A percentile compares a stretch with the other conserved stretches of the same genome.
phyloP scores from a whole-genome alignment of 2,888 invertebrate genomes.

The Tupiocoris notatus region DNA sequence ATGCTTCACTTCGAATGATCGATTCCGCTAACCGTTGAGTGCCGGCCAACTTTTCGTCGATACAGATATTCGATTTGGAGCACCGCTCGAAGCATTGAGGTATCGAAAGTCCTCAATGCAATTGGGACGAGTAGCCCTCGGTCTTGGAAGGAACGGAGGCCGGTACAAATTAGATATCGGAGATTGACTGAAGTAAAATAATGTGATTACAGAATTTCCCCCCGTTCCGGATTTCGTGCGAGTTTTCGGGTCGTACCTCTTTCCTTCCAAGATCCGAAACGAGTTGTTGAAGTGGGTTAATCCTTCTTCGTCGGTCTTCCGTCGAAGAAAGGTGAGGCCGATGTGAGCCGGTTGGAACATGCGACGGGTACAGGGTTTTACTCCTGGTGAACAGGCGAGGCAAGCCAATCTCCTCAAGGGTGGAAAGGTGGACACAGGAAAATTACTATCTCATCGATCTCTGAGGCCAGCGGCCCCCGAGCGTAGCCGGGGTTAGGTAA shows the following conservation, averaged over 20 bases:
- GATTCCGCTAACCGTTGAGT: too few species aligned
- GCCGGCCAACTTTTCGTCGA: too few species aligned
- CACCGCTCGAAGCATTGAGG: too few species aligned
- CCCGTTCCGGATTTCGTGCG: slow-evolving; percentile 31
- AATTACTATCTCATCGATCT: slow-evolving; percentile 42
- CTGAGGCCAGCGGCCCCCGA: slow-evolving; percentile 27
- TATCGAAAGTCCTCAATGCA: too few species aligned
- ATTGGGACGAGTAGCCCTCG: too few species aligned
- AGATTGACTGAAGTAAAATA: slow-evolving; percentile 37
- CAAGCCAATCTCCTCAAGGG: slow-evolving; percentile 28
- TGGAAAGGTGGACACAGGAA: slow-evolving; percentile 38
- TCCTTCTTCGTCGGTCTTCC: slow-evolving; percentile 22
- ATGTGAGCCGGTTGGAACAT: background rate
- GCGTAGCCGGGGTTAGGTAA: slow-evolving; percentile 8
- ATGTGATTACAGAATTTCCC: slow-evolving; percentile 37
- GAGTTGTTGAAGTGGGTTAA: slow-evolving; percentile 42
- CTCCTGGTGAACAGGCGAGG: background rate
- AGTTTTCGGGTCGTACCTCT: slow-evolving; percentile 16
- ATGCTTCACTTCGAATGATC: too few species aligned
- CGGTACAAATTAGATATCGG: slow-evolving; percentile 37
- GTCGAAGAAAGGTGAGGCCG: background rate
- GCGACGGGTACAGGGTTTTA: background rate
- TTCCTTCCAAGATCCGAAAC: slow-evolving; percentile 11
- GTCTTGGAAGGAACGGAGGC: too few species aligned
- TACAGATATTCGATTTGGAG: too few species aligned